Evolutionary conservation across 2,888 invertebrate genomes (phyloP), one percentile per base, ranked within the genome.

Genomic region (Caradrina kadenii): DNA sequence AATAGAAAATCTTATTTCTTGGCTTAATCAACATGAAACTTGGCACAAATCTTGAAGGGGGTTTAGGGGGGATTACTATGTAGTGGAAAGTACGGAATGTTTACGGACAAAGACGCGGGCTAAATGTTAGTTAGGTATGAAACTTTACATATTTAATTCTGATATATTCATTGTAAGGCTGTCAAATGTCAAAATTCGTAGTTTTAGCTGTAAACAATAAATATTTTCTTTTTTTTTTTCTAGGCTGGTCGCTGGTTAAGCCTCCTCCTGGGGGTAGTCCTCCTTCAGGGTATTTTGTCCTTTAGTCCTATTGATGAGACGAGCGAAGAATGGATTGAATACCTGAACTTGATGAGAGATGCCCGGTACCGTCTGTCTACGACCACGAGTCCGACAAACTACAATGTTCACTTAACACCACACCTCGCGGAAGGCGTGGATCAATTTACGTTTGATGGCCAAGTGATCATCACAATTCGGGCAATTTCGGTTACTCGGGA

Each of bases 371-470:
- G 96, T 10, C 88, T 97, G 2, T 96, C 96, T 0, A 90, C 87
- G 0, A 92, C 93, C 0, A 93, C 97, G 0, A 69, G 67, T 1
- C 97, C 97, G 0, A 82, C 78, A 0, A 89, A 89, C n/a, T 97
- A 97, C 77, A 90, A 93, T 39, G 91, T 97, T 0, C 81, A 90
- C 0, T 82, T 97, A 7, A 91, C 90, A 0, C 97, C 97, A 0
- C 93, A 96, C 76, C 93, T 97, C 5, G 26, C 50, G 26, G 26
- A 13, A 1, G 50, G 49, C 1, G n/a, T 62, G 0, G 22, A 49
- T 1, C 86, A 87, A 0, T 96, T 96, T 76, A 88, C 88, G 0
- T 96, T 96, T 63, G 84, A 89, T 0, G 97, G 97, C 1, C 64
- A 79, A 35, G 95, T 94, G 0, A 75, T 70, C 0, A 96, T 97